phyloP scores from a whole-genome alignment of 2,888 invertebrate genomes.

The Ctena decussata region DNA sequence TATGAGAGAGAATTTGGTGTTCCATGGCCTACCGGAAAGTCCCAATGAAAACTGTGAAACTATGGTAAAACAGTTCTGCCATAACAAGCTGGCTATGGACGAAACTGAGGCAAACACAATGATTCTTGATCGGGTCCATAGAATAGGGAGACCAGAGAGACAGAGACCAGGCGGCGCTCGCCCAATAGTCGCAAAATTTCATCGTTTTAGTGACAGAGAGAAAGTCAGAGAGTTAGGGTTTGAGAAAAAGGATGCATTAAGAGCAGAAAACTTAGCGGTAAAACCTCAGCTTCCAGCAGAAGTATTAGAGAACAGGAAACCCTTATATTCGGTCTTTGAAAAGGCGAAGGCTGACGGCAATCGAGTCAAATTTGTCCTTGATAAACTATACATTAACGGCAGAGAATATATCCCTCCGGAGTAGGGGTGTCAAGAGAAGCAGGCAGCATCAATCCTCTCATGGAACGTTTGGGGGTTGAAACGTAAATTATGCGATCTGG shows the following conservation, averaged over 20 bases:
- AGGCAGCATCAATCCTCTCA: not conserved
- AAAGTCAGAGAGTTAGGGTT: not conserved
- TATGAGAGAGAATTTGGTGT: not conserved
- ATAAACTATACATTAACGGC: not conserved
- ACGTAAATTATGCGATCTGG: not conserved
- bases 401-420: not conserved
- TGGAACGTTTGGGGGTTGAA: not conserved
- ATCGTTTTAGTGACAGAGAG: not conserved
- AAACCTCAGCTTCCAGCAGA: not conserved
- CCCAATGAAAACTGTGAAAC: not conserved
- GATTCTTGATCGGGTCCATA: not conserved
- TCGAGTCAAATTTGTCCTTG: not conserved
- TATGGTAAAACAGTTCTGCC: not conserved
- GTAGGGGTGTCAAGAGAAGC: not conserved
- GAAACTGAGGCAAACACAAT: not conserved
- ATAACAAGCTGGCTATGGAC: not conserved
- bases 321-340: not conserved
- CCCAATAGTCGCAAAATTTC: not conserved
- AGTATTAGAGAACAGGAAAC: not conserved
- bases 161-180: not conserved
- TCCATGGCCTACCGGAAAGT: not conserved
- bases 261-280: not conserved
- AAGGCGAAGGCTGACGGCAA: not conserved
- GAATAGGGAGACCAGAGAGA: not conserved
- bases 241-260: not conserved